These are phyloP conservation scores for Morpho achilles DNA, from an alignment of 2,888 invertebrate genomes.

Conservation along the genomic window DNA sequence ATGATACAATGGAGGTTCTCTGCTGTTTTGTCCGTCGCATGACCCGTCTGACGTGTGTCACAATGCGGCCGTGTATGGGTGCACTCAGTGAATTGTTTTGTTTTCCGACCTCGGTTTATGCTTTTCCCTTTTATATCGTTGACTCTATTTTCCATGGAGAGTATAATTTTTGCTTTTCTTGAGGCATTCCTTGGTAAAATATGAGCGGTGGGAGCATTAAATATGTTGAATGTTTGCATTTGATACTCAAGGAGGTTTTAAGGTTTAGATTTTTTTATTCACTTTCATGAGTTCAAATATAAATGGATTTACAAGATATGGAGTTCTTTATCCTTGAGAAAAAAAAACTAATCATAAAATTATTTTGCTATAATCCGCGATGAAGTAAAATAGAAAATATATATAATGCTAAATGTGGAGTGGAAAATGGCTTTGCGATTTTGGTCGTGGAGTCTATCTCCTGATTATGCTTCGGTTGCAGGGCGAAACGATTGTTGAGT, in stretches of 20 bases:
- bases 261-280: slow-evolving; percentile 26
- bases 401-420: too few relatives aligned
- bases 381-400: too few relatives aligned
- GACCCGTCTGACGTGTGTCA: slow-evolving; percentile 55
- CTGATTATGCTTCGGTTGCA: too few relatives aligned
- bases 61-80: slow-evolving; percentile 50
- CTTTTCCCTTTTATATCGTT: slow-evolving; percentile 43
- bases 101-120: slow-evolving; percentile 41
- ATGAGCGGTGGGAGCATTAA: slow-evolving; percentile 27
- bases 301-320: too few relatives aligned
- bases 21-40: slow-evolving; percentile 51
- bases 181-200: slow-evolving; percentile 36
- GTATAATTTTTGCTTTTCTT: slow-evolving; percentile 43
- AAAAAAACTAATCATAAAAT: too few relatives aligned
- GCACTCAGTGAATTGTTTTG: slow-evolving; percentile 74
- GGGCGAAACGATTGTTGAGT: too few relatives aligned
- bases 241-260: slow-evolving; percentile 46
- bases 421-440: too few relatives aligned
- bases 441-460: too few relatives aligned
- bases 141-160: slow-evolving; percentile 44
- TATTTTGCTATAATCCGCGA: too few relatives aligned
- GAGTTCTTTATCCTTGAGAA: too few relatives aligned
- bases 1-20: slow-evolving; percentile 67
- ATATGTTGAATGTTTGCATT: slow-evolving; percentile 26
- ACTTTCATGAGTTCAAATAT: too few relatives aligned